A percentile compares a stretch with the other conserved stretches of the same genome.
phyloP scores from a whole-genome alignment of 2,888 invertebrate genomes.

The Spisula solida region DNA sequence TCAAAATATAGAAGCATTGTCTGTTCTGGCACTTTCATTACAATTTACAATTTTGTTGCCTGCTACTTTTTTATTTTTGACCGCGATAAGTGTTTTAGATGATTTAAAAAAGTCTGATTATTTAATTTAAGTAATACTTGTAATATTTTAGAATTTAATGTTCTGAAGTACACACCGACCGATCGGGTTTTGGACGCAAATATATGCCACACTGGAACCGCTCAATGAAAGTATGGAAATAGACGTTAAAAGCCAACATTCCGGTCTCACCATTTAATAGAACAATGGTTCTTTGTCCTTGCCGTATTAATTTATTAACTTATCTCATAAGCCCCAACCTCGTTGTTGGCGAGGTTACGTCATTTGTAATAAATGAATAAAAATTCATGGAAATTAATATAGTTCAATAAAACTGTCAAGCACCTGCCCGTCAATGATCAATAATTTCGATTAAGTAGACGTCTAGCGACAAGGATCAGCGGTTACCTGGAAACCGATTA shows the following conservation, averaged over 20 bases:
- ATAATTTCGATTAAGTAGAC: constrained; percentile 65
- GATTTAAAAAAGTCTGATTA: too few species aligned
- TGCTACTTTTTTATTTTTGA: too few species aligned
- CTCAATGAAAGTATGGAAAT: background rate
- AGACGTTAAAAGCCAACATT: constrained; percentile 4
- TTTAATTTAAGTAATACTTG: too few species aligned
- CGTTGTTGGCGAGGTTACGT: constrained; percentile 41
- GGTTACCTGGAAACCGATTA: constrained; percentile 69
- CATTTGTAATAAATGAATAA: constrained; percentile 61
- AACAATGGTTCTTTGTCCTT: constrained; percentile 9
- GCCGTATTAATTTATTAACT: constrained; percentile 41
- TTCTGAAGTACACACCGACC: background rate
- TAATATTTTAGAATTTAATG: too few species aligned
- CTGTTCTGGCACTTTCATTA: too few species aligned
- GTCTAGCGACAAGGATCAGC: constrained; percentile 63
- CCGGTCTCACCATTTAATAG: background rate
- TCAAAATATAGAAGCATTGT: too few species aligned
- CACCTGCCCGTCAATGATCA: constrained; percentile 66
- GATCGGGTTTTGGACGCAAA: background rate
- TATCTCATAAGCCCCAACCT: constrained; percentile 34
- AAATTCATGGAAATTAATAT: constrained; percentile 68
- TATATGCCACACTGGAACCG: background rate
- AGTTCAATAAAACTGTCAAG: constrained; percentile 70
- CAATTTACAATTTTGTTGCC: too few species aligned
- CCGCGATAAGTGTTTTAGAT: too few species aligned